phyloP scores from a whole-genome alignment of 2,113 vertebrate species.

The Pantherophis guttatus region DNA sequence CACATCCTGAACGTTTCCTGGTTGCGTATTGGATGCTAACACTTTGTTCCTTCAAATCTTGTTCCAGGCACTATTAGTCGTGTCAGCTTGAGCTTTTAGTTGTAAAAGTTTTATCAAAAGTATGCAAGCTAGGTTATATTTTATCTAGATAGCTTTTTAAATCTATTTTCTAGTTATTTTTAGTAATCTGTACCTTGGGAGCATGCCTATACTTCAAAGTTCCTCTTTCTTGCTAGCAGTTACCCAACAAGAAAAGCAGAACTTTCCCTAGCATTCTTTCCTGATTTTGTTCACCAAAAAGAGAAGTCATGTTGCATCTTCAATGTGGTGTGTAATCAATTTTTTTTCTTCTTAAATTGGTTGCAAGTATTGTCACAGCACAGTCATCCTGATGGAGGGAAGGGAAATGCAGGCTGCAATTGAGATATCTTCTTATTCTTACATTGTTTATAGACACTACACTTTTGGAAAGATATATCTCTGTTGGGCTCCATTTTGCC shows the following conservation, averaged over 20 bases:
- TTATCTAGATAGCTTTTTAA: neutral
- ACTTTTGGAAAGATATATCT: neutral
- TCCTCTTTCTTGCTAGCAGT: neutral
- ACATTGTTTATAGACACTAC: neutral
- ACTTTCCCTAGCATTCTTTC: neutral
- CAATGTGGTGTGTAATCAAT: neutral
- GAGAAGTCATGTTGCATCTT: neutral
- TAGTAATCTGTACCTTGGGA: neutral
- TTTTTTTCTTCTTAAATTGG: neutral
- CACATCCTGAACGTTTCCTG: neutral
- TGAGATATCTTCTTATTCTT: neutral
- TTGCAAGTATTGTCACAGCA: neutral
- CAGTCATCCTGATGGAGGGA: neutral
- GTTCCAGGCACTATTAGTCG: neutral
- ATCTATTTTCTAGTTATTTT: neutral
- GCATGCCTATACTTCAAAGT: neutral
- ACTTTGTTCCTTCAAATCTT: neutral
- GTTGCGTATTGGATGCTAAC: neutral
- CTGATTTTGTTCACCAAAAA: neutral
- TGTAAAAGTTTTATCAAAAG: neutral
- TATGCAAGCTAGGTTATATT: neutral
- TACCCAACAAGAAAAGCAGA: neutral
- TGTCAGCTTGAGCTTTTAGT: neutral
- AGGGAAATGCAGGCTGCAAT: neutral
- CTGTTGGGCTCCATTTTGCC: neutral